Evolutionary conservation across 1,140 invertebrate genomes (phyloP).

Genomic region (Bombus affinis): DNA sequence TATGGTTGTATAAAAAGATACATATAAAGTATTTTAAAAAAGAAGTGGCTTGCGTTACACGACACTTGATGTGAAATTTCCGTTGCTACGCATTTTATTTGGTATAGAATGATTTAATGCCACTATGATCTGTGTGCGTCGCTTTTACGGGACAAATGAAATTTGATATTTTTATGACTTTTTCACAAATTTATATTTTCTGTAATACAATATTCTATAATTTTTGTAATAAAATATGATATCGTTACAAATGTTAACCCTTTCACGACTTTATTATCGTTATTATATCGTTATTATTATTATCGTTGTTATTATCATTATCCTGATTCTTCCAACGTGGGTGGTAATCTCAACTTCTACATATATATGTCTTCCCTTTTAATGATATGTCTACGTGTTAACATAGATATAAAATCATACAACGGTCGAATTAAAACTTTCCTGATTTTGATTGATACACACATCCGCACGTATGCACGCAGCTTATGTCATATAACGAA

Average conservation of each 20-base stretch:
- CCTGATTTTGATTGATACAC: neutral
- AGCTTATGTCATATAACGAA: neutral
- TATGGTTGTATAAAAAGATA: neutral
- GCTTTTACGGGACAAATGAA: neutral
- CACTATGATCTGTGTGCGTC: neutral
- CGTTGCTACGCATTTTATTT: neutral
- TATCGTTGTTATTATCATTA: neutral
- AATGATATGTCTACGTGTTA: no score
- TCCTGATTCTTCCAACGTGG: neutral
- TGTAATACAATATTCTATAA: neutral
- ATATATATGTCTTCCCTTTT: neutral
- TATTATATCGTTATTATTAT: neutral
- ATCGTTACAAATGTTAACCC: neutral
- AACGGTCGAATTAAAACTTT: neutral
- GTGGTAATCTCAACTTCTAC: neutral
- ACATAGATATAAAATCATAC: neutral
- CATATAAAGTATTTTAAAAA: neutral
- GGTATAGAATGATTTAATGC: neutral
- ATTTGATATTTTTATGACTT: neutral
- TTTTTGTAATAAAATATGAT: neutral
- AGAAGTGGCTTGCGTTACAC: neutral
- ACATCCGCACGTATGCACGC: no score
- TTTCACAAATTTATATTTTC: neutral
- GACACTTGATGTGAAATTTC: no score
- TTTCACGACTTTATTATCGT: neutral